Evolutionary conservation across 1,140 invertebrate species (phyloP), one percentile per base, ranked within the genome.

Genomic region (Seison nebaliae): DNA sequence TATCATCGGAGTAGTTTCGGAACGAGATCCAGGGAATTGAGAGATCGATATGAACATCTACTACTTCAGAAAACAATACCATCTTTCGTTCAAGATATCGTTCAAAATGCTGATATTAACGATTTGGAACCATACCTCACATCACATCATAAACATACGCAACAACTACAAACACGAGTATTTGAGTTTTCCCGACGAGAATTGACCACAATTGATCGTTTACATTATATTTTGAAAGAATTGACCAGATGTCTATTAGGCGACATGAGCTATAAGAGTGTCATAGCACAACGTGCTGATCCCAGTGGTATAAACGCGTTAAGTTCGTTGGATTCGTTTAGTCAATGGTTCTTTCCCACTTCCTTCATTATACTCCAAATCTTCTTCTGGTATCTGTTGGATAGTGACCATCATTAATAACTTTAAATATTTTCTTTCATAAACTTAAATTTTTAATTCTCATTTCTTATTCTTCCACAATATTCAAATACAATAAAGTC

Each of bases 321-420:
- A 14, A 60, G 57, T 40, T 52, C 54, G 48, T 62, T 68, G 23
- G 67, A 69, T 45, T 59, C 62, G 11, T 52, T 59, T 32, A 49
- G 60, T 11, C 47, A 64, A n/a, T 50, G 58, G 23, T 41, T 61
- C 9, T 67, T 67, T 46, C 65, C 65, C 0, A 38, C 56, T 9
- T 51, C 54, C 0, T 66, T 67, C 46, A 44, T 51, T 29, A 36
- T 62, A 4, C 49, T 65, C 29, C 65, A 64, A 45, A 44, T 57
- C n/a, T 48, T 59, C 29, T 67, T 66, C 46, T 67, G 65, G 65
- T 45, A 54, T n/a, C n/a, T n/a, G n/a, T n/a, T n/a, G n/a, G n/a
- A n/a, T n/a, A n/a, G n/a, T n/a, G n/a, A n/a, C n/a, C n/a, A n/a
- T n/a, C n/a, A n/a, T n/a, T n/a, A n/a, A n/a, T n/a, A n/a, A n/a